Evolutionary conservation across 1,140 invertebrate genomes (phyloP).

Genomic region (Drosophila persimilis): DNA sequence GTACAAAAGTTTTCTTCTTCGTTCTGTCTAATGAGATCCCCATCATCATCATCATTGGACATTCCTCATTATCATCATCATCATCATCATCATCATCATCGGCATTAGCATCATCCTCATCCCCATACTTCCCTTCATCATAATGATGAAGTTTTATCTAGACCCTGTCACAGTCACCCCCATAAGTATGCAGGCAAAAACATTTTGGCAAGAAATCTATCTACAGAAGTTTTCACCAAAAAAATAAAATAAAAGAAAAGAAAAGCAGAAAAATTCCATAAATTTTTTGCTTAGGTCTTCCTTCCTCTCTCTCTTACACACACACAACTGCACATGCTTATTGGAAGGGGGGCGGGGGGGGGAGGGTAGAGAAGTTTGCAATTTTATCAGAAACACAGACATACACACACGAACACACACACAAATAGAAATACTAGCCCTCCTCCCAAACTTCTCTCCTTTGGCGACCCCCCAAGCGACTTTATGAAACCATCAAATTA

Average conservation of each 20-base stretch:
- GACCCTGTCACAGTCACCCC: conserved; percentile 31
- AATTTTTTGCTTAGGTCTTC: conserved; percentile 58
- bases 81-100: conserved; percentile 42
- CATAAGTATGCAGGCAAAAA: conserved; percentile 61
- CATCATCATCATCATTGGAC: conserved; percentile 13
- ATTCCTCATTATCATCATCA: conserved; percentile 32
- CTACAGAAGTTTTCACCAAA: conserved; percentile 62
- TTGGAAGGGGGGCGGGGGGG: background rate
- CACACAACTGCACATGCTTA: conserved; percentile 17
- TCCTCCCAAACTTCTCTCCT: conserved; percentile 10
- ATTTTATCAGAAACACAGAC: conserved; percentile 70
- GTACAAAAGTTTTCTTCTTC: conserved; percentile 50
- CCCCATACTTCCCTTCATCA: conserved; percentile 14
- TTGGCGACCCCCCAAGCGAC: conserved; percentile 45
- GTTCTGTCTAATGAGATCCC: conserved; percentile 26
- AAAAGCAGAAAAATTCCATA: conserved; percentile 67
- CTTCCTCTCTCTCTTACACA: conserved; percentile 40
- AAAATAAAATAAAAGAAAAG: conserved; percentile 57
- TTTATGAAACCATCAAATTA: conserved; percentile 83
- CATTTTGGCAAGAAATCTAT: conserved; percentile 69
- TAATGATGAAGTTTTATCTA: conserved; percentile 48
- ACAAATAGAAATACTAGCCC: conserved; percentile 2
- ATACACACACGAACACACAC: conserved; percentile 16
- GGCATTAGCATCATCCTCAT: conserved; percentile 47
- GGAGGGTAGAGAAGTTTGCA: conserved; percentile 66